Evolutionary conservation across 1,140 invertebrate genomes (phyloP).

Genomic region (Drosophila seguyi): DNA sequence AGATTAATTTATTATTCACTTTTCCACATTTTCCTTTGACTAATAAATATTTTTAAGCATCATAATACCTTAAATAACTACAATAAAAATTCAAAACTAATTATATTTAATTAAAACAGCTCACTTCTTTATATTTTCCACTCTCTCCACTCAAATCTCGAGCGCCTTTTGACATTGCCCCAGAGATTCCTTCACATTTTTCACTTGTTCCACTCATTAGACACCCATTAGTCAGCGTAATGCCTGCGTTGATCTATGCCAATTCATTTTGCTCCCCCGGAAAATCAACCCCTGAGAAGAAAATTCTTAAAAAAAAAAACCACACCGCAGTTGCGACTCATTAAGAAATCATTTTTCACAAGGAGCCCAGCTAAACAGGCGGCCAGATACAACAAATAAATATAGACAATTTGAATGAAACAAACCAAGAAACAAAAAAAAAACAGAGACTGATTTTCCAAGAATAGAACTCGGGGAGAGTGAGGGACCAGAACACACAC

Average conservation of each 20-base stretch:
- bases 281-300: neutral
- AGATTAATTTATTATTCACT: neutral
- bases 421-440: constrained; percentile 6
- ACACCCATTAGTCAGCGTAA: constrained; percentile 41
- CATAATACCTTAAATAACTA: neutral
- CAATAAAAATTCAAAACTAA: neutral
- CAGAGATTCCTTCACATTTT: constrained; percentile 9
- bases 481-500: constrained; percentile 13
- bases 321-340: constrained; percentile 52
- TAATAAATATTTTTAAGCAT: neutral
- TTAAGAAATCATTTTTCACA: constrained; percentile 65
- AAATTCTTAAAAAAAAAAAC: no score
- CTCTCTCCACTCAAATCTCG: neutral
- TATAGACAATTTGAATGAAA: constrained; percentile 41
- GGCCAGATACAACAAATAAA: constrained; percentile 32
- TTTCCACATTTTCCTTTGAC: neutral
- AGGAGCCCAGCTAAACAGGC: constrained; percentile 38
- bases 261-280: constrained; percentile 13
- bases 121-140: neutral
- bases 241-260: constrained; percentile 36
- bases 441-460: constrained; percentile 2
- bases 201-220: constrained; percentile 40
- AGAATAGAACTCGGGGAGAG: constrained; percentile 21
- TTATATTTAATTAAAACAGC: no score
- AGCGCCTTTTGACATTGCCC: neutral